phyloP scores from a whole-genome alignment of 2,797 vertebrate species.

The Pelochelys cantorii region DNA sequence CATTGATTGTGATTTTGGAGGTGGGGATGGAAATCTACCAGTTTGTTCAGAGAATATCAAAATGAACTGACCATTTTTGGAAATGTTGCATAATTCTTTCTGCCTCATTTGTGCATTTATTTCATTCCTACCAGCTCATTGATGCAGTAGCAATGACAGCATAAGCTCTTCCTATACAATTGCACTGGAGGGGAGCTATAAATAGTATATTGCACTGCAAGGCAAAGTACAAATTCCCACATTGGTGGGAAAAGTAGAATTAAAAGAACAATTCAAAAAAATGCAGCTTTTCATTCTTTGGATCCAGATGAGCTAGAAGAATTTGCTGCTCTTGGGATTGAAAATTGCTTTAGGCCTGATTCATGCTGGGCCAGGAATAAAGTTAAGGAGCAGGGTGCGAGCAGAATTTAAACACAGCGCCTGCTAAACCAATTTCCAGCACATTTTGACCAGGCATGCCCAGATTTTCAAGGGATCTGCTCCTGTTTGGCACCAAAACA shows the following conservation, averaged over 20 bases:
- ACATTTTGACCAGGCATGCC: fast-evolving
- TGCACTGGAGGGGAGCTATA: background rate
- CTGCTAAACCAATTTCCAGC: background rate
- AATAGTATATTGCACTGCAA: slow-evolving; percentile 32
- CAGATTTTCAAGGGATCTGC: background rate
- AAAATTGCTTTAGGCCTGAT: slow-evolving; percentile 21
- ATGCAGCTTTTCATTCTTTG: background rate
- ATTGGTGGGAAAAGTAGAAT: slow-evolving; percentile 30
- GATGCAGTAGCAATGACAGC: background rate
- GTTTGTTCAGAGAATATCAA: background rate
- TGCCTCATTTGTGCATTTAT: background rate
- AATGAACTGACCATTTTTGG: background rate
- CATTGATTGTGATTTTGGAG: background rate
- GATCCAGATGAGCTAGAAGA: slow-evolving; percentile 1
- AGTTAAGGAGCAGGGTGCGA: slow-evolving; percentile 21
- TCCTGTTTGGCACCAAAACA: background rate
- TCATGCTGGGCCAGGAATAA: slow-evolving; percentile 10
- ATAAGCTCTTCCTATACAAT: background rate
- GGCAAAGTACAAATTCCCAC: slow-evolving; percentile 28
- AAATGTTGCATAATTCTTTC: background rate
- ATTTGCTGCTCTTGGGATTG: slow-evolving; percentile 22
- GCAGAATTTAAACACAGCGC: background rate
- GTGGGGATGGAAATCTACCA: background rate
- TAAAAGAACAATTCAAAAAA: slow-evolving; percentile 34
- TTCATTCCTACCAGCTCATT: slow-evolving; percentile 2